phyloP scores from a whole-genome alignment of 2,888 invertebrate genomes.

The Agrilus mali region DNA sequence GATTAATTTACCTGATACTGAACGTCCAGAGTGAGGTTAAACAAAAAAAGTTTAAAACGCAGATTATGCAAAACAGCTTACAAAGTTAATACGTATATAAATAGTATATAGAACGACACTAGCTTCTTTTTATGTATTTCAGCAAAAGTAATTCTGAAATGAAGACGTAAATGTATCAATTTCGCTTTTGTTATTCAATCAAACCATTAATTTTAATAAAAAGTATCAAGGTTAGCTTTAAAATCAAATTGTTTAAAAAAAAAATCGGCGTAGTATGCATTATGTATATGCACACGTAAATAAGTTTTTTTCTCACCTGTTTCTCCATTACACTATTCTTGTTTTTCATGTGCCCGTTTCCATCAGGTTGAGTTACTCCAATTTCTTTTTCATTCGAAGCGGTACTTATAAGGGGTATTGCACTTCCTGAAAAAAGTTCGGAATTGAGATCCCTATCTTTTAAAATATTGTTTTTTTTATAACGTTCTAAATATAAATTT shows the following conservation, averaged over 20 bases:
- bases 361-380: constrained; percentile 31
- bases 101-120: background rate
- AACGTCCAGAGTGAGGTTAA: constrained; percentile 3
- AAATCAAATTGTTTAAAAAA: background rate
- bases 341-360: constrained; percentile 18
- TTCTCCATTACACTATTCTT: constrained; percentile 66
- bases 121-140: background rate
- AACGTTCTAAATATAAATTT: no score
- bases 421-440: constrained; percentile 13
- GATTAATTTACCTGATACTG: constrained; percentile 9
- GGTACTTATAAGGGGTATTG: constrained; percentile 17
- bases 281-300: no score
- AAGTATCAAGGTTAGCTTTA: background rate
- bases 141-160: background rate
- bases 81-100: no score
- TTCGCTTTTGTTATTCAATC: background rate
- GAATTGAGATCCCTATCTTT: constrained; percentile 6
- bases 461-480: no score
- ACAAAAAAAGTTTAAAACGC: background rate
- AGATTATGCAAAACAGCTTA: no score
- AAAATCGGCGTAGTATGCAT: no score
- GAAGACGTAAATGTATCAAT: background rate
- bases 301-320: constrained; percentile 48
- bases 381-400: constrained; percentile 27
- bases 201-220: background rate